Evolutionary conservation across 2,888 invertebrate species (phyloP).

Genomic region (Mimas tiliae): DNA sequence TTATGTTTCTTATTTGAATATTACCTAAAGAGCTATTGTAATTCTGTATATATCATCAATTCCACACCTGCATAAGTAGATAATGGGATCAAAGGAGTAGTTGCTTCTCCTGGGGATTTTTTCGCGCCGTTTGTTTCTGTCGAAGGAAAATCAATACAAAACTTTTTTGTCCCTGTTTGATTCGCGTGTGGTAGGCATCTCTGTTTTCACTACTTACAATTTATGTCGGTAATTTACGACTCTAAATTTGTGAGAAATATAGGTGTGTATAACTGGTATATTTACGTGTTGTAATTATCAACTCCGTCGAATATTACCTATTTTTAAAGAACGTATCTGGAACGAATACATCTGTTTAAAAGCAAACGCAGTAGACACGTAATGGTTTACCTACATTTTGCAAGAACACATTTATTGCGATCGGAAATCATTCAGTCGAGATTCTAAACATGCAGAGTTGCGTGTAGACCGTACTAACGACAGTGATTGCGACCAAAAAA

Average conservation of each 20-base stretch:
- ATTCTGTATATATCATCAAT: conserved; percentile 2
- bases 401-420: conserved; percentile 64
- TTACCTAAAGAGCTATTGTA: not conserved
- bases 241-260: conserved; percentile 37
- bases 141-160: conserved; percentile 33
- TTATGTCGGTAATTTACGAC: conserved; percentile 42
- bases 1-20: not conserved
- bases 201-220: conserved; percentile 36
- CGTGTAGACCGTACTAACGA: conserved; percentile 31
- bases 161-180: conserved; percentile 39
- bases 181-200: conserved; percentile 34
- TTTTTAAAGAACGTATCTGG: conserved; percentile 59
- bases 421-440: conserved; percentile 67
- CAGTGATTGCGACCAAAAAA: conserved; percentile 35
- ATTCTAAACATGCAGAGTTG: conserved; percentile 53
- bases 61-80: not conserved
- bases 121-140: conserved; percentile 21
- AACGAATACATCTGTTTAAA: conserved; percentile 67
- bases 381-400: conserved; percentile 58
- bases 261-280: conserved; percentile 38
- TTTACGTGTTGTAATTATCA: conserved; percentile 50
- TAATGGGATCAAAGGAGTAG: conserved; percentile 27
- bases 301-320: conserved; percentile 50
- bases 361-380: conserved; percentile 56
- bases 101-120: conserved; percentile 32